Percentiles rank a stretch among this genome's conserved stretches.
phyloP scores from a whole-genome alignment of 2,797 vertebrate species.

The Amphiprion clarkii region DNA sequence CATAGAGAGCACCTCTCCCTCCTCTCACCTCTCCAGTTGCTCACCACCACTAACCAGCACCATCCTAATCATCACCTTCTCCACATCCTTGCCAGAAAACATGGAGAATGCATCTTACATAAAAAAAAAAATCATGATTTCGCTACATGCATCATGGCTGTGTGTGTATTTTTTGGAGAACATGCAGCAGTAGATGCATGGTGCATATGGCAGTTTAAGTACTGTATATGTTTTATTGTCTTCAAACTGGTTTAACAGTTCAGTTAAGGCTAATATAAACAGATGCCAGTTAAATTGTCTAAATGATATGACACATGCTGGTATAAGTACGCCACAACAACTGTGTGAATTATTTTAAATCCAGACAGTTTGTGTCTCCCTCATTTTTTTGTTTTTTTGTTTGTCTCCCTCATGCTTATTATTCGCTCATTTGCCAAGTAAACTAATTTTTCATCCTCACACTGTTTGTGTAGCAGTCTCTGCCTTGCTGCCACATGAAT shows the following conservation, averaged over 20 bases:
- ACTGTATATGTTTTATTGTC: not conserved
- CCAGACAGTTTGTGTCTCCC: not conserved
- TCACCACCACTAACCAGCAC: conserved; percentile 74
- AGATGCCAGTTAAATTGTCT: not conserved
- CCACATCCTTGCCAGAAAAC: conserved; percentile 19
- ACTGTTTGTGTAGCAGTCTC: conserved; percentile 54
- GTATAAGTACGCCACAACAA: not conserved
- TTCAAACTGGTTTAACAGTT: not conserved
- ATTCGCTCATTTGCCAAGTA: conserved; percentile 42
- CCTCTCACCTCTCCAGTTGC: conserved; percentile 29
- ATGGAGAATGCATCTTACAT: conserved; percentile 26
- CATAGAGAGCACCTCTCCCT: conserved; percentile 63
- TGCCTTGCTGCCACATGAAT: conserved; percentile 55
- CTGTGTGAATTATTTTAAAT: not conserved
- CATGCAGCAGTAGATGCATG: conserved; percentile 26
- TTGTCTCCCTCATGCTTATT: conserved; percentile 40
- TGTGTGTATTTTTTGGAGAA: conserved; percentile 8
- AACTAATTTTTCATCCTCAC: conserved; percentile 51
- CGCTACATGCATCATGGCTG: conserved; percentile 5
- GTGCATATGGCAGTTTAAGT: conserved; percentile 2
- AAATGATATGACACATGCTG: not conserved
- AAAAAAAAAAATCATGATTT: conserved; percentile 5
- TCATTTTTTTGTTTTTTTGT: conserved; percentile 2
- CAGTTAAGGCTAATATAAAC: not conserved
- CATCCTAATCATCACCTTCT: conserved; percentile 47